A percentile compares a stretch with the other conserved stretches of the same genome.
These are phyloP conservation scores for Pteruthius melanotis DNA, from an alignment of 2,113 vertebrate species.

Conservation along the genomic window DNA sequence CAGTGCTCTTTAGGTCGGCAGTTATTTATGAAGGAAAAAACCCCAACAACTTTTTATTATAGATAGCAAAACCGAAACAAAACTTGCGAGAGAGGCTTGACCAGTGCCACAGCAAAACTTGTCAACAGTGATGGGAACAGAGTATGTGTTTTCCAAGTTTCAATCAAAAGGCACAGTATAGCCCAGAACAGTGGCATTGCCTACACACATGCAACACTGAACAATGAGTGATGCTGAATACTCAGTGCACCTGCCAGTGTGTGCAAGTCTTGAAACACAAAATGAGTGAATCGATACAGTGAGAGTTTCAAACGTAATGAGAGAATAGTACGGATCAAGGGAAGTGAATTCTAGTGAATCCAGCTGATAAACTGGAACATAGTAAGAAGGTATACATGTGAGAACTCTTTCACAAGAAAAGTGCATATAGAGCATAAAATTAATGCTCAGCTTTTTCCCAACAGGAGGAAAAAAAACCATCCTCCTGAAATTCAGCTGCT, in stretches of 20 bases:
- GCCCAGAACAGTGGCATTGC: neutral
- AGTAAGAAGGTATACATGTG: neutral
- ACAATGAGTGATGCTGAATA: neutral
- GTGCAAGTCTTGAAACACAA: neutral
- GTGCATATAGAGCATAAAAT: neutral
- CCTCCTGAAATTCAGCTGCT: neutral
- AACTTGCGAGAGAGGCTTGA: neutral
- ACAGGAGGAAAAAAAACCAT: neutral
- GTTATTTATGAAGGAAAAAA: neutral
- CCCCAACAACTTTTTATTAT: neutral
- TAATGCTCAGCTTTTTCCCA: neutral
- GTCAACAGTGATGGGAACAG: neutral
- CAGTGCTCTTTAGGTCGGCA: neutral
- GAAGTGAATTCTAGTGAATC: neutral
- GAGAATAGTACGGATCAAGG: neutral
- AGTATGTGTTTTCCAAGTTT: neutral
- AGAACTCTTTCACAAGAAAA: neutral
- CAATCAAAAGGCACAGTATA: neutral
- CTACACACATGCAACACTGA: neutral
- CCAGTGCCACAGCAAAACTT: neutral
- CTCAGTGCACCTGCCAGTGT: neutral
- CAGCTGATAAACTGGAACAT: neutral
- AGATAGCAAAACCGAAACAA: neutral
- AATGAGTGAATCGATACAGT: neutral
- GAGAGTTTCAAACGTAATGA: neutral